Base-by-base conservation (phyloP, 2,113 vertebrate genomes). In the Tetrao urogallus region DNA sequence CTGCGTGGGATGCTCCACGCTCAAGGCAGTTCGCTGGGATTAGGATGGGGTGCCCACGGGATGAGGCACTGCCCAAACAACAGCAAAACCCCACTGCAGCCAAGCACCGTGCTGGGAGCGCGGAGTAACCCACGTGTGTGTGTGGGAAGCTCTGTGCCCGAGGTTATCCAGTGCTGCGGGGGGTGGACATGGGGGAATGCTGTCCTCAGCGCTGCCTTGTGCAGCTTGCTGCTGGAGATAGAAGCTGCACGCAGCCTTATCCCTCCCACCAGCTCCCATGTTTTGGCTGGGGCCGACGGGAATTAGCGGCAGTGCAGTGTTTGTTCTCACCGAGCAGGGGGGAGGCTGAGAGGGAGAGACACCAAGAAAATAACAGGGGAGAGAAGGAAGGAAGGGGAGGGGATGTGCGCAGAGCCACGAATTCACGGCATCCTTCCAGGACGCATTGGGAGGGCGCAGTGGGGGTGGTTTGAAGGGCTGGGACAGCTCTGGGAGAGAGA, bases 321-420 rank as follows among this genome's bases (percentile, higher is more conserved):
- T 95, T 95, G 94, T 43, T 91, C 86, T 86, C 91, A 63, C n/a
- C 32, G 5, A 76, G 89, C 90, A 8, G 90, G 83, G 80, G 77
- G 93, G 80, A 75, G 92, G 61, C 80, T 78, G 92, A 74, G 76
- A 22, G 90, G 58, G 76, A 50, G 24, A 82, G 86, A 86, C 88
- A 78, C 60, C 6, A 76, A 22, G 58, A 65, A 93, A 92, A 90
- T 38, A 94, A 32, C 86, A 61, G 36, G 15, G 67, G 25, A 75
- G 84, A 86, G 73, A 80, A 93, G 88, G 93, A 95, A 90, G 92
- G 94, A 92, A 95, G 63, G 91, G 94, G 91, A 94, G 83, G 90
- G 88, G 73, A 69, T 77, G 92, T 69, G 61, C 61, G 83, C 91
- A 57, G 61, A 86, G 38, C 52, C 34, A 50, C 57, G 75, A 90